Percentiles rank a stretch among this genome's conserved stretches.
Evolutionary conservation across 2,888 invertebrate species (phyloP).

Genomic region (Troglohyphantes excavatus): DNA sequence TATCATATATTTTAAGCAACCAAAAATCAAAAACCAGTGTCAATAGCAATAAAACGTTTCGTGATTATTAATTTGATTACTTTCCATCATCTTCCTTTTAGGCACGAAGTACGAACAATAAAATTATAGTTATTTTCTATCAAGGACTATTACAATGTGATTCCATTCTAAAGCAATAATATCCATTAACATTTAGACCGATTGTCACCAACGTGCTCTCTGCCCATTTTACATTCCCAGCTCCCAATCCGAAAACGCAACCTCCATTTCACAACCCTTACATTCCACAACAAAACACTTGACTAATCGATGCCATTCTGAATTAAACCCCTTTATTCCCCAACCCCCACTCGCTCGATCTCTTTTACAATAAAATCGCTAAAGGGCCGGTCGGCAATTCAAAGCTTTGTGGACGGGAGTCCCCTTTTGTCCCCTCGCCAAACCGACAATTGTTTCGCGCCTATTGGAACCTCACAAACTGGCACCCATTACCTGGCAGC

Average conservation of each 20-base stretch:
- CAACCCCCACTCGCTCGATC: neutral
- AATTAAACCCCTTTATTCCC: conserved; percentile 7
- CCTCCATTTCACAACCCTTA: neutral
- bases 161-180: too few species aligned
- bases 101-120: too few species aligned
- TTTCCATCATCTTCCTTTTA: too few species aligned
- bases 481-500: conserved; percentile 41
- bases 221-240: neutral
- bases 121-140: too few species aligned
- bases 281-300: neutral
- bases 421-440: conserved; percentile 35
- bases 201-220: too few species aligned
- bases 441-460: conserved; percentile 56
- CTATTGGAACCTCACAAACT: conserved; percentile 41
- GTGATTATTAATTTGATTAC: too few species aligned
- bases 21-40: too few species aligned
- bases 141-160: too few species aligned
- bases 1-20: too few species aligned
- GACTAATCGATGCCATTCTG: neutral
- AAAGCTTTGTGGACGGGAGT: conserved; percentile 14
- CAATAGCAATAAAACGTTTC: too few species aligned
- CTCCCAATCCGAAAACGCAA: neutral
- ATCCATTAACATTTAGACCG: too few species aligned
- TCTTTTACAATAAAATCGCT: conserved; percentile 11
- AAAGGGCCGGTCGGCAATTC: neutral